Evolutionary conservation across 2,113 vertebrate genomes (phyloP), one percentile per base, ranked within the genome.

Genomic region (Podarcis raffonei): DNA sequence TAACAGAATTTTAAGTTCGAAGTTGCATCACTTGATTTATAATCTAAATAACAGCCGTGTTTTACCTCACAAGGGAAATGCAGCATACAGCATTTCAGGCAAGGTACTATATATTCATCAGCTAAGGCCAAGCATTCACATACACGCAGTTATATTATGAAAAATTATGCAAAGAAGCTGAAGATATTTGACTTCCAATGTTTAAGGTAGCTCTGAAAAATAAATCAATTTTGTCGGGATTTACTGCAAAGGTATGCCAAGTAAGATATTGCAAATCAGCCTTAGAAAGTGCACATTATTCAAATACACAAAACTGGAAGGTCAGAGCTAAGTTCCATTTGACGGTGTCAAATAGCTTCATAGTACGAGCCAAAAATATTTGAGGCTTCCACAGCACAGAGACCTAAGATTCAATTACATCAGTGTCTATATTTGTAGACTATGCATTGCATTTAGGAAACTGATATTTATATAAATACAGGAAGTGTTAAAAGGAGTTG

Each of bases 231-330:
- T 74, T 48, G 35, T 72, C 20, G 32, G 23, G 23, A 25, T 69
- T 71, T 30, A n/a, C 48, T 78, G 62, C 32, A 59, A 27, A 72
- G 32, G 18, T 59, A 93, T 85, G 84, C 53, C 87, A 89, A 90
- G 86, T 5, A 83, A 0, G 15, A 35, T 89, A 90, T 81, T 92
- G 89, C 88, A 93, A 15, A 65, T 92, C 90, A 83, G 90, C 89
- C 91, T 93, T 92, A 85, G 90, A 79, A 81, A 92, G 77, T 86
- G 92, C 87, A 93, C 90, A 84, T 92, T 92, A 84, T 87, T 86
- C 78, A 91, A 2, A 62, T 87, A 82, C 0, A 13, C 76, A 53
- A 81, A 74, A 80, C 89, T 74, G 84, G 66, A 84, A 77, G 39
- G 82, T 89, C 27, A 78, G 32, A 83, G 35, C 75, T 25, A 22